Percentiles rank a stretch among this genome's conserved stretches.
These are phyloP conservation scores for Pollenia angustigena DNA, from an alignment of 2,888 invertebrate genomes.

Conservation along the genomic window DNA sequence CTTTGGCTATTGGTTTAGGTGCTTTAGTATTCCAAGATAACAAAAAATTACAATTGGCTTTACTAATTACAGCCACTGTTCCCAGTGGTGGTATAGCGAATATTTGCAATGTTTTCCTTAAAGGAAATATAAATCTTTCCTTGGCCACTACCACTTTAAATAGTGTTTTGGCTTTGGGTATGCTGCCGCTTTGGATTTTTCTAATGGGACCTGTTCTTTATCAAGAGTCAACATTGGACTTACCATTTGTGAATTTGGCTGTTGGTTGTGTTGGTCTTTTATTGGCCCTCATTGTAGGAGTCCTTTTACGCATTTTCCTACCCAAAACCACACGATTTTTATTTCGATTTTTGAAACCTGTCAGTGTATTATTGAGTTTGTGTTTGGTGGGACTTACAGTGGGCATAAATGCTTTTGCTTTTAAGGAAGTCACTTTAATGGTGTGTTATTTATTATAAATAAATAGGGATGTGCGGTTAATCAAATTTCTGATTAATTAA, in stretches of 20 bases:
- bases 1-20: constrained; percentile 85
- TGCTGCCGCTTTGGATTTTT: constrained; percentile 95
- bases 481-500: too few relatives aligned
- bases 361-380: constrained; percentile 89
- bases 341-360: constrained; percentile 91
- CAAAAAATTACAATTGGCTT: constrained; percentile 89
- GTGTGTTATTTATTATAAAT: constrained; percentile 38
- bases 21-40: constrained; percentile 86
- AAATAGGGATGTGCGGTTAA: too few relatives aligned
- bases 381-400: constrained; percentile 93
- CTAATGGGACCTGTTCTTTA: constrained; percentile 91
- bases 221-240: constrained; percentile 87
- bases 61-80: constrained; percentile 93
- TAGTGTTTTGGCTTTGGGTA: constrained; percentile 92
- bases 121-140: constrained; percentile 95
- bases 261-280: constrained; percentile 89
- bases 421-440: constrained; percentile 85
- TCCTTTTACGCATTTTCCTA: constrained; percentile 87
- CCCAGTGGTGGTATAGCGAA: constrained; percentile 97
- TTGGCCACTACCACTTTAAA: constrained; percentile 96
- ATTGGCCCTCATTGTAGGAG: constrained; percentile 88
- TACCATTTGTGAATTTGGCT: constrained; percentile 91
- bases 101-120: constrained; percentile 95
- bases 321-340: constrained; percentile 88
- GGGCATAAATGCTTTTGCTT: constrained; percentile 92